Evolutionary conservation across 2,113 vertebrate species (phyloP), one percentile per base, ranked within the genome.

Genomic region (Riparia riparia): DNA sequence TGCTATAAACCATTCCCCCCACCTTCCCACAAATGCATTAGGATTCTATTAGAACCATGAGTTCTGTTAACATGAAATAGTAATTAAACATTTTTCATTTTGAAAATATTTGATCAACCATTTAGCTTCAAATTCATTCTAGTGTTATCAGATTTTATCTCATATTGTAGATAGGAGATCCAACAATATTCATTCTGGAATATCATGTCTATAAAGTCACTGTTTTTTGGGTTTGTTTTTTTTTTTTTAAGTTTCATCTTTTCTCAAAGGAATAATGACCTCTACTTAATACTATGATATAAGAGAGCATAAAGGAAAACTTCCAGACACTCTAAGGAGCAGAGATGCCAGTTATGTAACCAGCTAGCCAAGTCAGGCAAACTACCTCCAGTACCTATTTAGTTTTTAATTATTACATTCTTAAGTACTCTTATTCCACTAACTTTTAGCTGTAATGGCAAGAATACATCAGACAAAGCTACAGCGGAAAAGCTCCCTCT

Each of bases 151-250:
- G 20, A 31, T 71, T 57, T 74, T 37, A 61, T 10, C 13, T 73
- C 5, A 14, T 20, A 37, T 11, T 51, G 20, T 14, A 79, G 5
- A 26, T 11, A 44, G 0, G 0, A 26, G 20, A 79, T 34, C 8
- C 5, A 81, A 87, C 70, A 71, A 31, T 3, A 51, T 1, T 12
- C 0, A 3, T 79, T 47, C 8, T 82, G 26, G 7, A 87, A 71
- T 57, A 42, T 32, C 4, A 14, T 14, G 1, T 51, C 39, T 54
- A 44, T 28, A 39, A 86, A 64, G 17, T 86, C 25, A 64, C 12
- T 12, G 72, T 12, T 1, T 7, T 61, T 1, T 53, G n/a, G n/a
- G n/a, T n/a, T 39, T 37, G 39, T 34, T 25, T n/a, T 42, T 22
- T 49, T 54, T 54, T 51, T 50, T 8, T 9, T 9, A 29, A 50